These are phyloP conservation scores for Cepaea hortensis DNA, from an alignment of 2,888 invertebrate genomes.

Conservation along the genomic window DNA sequence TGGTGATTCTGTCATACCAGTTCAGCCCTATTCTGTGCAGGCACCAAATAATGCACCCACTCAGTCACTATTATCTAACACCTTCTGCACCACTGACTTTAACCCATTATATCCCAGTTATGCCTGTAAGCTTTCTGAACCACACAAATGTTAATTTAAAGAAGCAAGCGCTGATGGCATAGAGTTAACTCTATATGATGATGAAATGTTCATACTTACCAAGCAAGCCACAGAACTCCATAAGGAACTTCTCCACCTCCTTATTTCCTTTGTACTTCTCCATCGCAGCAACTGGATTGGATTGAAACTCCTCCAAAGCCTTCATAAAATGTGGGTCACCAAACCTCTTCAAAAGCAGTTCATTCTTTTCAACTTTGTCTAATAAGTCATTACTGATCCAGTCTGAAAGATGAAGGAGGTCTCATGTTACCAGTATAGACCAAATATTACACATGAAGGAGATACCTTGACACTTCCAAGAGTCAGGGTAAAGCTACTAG, in stretches of 20 bases:
- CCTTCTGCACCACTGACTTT: neutral
- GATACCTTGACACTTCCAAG: no score
- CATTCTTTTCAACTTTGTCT: constrained; percentile 66
- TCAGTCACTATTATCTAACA: no score
- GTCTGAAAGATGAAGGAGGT: constrained; percentile 56
- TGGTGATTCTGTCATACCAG: no score
- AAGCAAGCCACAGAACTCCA: constrained; percentile 71
- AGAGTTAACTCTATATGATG: neutral
- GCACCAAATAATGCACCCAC: no score
- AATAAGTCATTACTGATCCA: constrained; percentile 72
- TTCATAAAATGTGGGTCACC: constrained; percentile 69
- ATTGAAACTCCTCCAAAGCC: constrained; percentile 73
- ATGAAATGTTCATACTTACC: constrained; percentile 58
- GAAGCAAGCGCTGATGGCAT: neutral
- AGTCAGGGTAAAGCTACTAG: no score
- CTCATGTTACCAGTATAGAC: no score
- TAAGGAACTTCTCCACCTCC: constrained; percentile 71
- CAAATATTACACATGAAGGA: no score
- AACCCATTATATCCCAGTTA: no score
- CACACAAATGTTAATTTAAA: neutral
- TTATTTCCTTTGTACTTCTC: constrained; percentile 68
- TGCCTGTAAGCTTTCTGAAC: neutral
- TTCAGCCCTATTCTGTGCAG: no score
- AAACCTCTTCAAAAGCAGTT: constrained; percentile 61
- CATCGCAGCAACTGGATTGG: constrained; percentile 69